Evolutionary conservation across 2,888 invertebrate species (phyloP).

Genomic region (Tipula unca): DNA sequence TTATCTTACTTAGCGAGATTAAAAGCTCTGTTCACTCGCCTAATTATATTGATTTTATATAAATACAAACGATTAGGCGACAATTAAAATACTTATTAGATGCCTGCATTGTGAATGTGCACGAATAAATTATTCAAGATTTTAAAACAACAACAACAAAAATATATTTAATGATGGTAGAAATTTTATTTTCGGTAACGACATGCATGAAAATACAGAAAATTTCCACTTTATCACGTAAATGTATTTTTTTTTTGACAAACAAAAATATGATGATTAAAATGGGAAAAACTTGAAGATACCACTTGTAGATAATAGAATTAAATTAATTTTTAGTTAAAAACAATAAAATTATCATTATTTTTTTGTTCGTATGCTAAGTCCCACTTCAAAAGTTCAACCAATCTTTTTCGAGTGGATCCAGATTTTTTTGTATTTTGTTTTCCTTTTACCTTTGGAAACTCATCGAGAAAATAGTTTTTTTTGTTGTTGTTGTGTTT

Average conservation of each 20-base stretch:
- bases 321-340: background rate
- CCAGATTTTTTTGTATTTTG: background rate
- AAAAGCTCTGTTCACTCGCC: background rate
- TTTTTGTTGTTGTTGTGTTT: background rate
- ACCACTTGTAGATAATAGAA: background rate
- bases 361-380: background rate
- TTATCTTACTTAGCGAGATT: background rate
- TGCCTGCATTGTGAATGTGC: background rate
- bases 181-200: background rate
- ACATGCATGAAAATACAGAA: background rate
- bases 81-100: background rate
- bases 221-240: slow-evolving; percentile 14
- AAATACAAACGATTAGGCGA: background rate
- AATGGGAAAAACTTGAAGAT: background rate
- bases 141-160: background rate
- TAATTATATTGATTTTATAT: background rate
- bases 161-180: background rate
- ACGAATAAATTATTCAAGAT: background rate
- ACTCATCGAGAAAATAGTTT: background rate
- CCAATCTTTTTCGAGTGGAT: background rate
- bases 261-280: slow-evolving; percentile 8
- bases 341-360: slow-evolving; percentile 9
- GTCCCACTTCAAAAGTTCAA: background rate
- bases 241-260: background rate
- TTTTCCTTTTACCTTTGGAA: background rate